Conservation (phyloP, 1,140 invertebrate species). For the Chironomus striatipennis region DNA sequence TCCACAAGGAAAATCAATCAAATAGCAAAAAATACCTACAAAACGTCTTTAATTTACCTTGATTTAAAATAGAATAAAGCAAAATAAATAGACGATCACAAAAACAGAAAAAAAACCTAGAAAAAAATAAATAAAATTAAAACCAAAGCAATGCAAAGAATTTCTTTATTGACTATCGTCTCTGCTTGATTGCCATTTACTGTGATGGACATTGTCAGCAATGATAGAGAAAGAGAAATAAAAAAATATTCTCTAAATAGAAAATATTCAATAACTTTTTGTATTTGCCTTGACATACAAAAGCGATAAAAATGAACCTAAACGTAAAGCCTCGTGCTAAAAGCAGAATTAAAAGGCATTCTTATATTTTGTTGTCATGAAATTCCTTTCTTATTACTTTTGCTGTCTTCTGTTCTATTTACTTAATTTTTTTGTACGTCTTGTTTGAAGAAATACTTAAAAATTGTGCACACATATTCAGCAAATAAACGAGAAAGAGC, state of each 20-base stretch:
- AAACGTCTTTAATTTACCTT: no score
- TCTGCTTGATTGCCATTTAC: neutral
- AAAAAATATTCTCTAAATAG: no score
- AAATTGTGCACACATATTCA: neutral
- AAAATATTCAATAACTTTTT: neutral
- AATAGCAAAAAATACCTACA: no score
- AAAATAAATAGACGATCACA: no score
- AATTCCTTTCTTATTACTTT: neutral
- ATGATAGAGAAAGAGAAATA: no score
- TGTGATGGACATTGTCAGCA: neutral
- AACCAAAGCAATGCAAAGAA: neutral
- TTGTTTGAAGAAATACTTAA: neutral
- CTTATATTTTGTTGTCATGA: neutral
- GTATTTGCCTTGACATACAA: neutral
- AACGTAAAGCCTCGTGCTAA: neutral
- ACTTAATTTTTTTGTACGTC: neutral
- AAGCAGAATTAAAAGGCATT: constrained; percentile 6
- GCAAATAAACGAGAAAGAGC: neutral
- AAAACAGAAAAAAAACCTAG: no score
- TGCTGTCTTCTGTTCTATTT: constrained; percentile 6
- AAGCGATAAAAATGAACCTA: neutral
- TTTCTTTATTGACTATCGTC: neutral
- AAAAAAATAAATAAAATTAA: no score
- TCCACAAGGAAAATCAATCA: no score
- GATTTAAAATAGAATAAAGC: no score